phyloP scores from a whole-genome alignment of 2,113 vertebrate genomes.

The Chaetura pelagica region DNA sequence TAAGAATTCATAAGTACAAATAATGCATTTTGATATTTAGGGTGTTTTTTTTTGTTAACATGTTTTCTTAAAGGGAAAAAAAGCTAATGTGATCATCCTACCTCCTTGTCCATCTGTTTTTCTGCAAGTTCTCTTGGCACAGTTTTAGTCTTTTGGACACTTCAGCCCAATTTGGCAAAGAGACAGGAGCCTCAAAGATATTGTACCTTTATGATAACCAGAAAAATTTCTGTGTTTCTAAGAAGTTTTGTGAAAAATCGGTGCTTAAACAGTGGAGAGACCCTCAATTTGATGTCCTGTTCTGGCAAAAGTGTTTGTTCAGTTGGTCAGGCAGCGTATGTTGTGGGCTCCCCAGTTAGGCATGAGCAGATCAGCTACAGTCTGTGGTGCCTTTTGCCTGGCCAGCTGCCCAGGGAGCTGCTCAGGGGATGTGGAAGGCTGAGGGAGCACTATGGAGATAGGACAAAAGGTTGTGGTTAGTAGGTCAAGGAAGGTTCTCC shows the following conservation, averaged over 20 bases:
- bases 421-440: rapidly evolving
- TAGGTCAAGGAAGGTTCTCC: too few relatives aligned
- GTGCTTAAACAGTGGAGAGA: neutral
- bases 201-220: neutral
- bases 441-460: too few relatives aligned
- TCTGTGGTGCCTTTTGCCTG: neutral
- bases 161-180: neutral
- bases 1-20: neutral
- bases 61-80: neutral
- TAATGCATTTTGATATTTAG: neutral
- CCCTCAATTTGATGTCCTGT: neutral
- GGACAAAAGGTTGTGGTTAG: too few relatives aligned
- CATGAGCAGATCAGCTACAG: neutral
- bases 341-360: neutral
- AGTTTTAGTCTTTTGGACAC: neutral
- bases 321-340: neutral
- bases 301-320: neutral
- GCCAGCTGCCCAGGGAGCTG: neutral
- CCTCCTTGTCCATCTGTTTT: neutral
- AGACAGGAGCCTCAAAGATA: neutral
- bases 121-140: neutral
- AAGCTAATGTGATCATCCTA: neutral
- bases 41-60: neutral
- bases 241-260: neutral
- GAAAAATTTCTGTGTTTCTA: neutral